Evolutionary conservation across 2,797 vertebrate genomes (phyloP), one percentile per base, ranked within the genome.

Genomic region (Limnodromus scolopaceus): DNA sequence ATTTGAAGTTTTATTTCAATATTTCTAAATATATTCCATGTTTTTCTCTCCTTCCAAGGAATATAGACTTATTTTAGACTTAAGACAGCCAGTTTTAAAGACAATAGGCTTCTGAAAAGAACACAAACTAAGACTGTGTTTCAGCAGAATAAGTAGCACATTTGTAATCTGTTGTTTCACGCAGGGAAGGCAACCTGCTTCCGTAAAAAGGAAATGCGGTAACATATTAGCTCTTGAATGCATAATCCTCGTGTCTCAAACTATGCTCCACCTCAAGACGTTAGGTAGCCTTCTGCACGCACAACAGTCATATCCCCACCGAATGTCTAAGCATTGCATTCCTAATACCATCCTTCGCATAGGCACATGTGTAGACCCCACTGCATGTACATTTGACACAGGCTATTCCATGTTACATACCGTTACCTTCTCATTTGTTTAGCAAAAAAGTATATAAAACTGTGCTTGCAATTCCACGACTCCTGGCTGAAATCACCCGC

Each of bases 1-100:
- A 90, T 95, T 95, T 79, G 46, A 89, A 93, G 94, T 64, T 84
- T 64, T 84, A 81, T 86, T 79, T 93, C 70, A 83, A 15, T 76
- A 75, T 79, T 94, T 93, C 76, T 89, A 93, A 90, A 84, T 92
- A 84, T 69, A 92, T 81, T 90, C n/a, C 0, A 0, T 76, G 51
- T 55, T 95, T 95, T 82, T 70, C 25, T 64, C 58, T 79, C 36
- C 23, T 81, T 80, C 45, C 45, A 53, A 53, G 20, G 39, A 89
- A 87, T 53, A 11, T 49, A 89, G 43, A 46, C 46, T 46, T 23
- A 23, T 87, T 80, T 89, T 54, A 72, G 53, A 86, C 6, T 85
- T 74, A 13, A 75, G 57, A 24, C 28, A 87, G 41, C 4, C 13
- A 43, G 19, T 57, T 95, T 85, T 68, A 75, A 96, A 96, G 69